Evolutionary conservation across 2,888 invertebrate species (phyloP).

Genomic region (Hydraecia micacea): DNA sequence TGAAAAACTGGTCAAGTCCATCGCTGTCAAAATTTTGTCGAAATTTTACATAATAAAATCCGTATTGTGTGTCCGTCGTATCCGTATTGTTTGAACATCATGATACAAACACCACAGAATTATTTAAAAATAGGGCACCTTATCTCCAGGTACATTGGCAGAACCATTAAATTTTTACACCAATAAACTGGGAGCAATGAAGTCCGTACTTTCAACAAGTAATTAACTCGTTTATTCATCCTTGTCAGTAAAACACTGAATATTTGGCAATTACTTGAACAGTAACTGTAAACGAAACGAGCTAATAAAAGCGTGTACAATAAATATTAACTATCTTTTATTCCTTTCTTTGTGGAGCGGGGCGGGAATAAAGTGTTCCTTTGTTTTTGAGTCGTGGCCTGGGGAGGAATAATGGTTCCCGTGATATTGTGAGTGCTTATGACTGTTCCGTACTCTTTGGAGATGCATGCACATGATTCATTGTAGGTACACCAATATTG

Average conservation of each 20-base stretch:
- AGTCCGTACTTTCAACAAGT: conserved; percentile 54
- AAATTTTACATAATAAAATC: background rate
- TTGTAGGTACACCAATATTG: background rate
- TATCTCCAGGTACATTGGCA: conserved; percentile 19
- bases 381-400: conserved; percentile 28
- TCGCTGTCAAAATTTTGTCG: background rate
- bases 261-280: conserved; percentile 55
- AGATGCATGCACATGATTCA: background rate
- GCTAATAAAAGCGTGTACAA: conserved; percentile 51
- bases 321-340: conserved; percentile 56
- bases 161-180: conserved; percentile 37
- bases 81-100: background rate
- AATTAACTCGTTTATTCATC: conserved; percentile 53
- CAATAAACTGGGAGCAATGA: conserved; percentile 50
- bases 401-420: background rate
- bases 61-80: too few relatives aligned
- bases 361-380: conserved; percentile 22
- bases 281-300: conserved; percentile 43
- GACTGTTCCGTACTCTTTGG: background rate
- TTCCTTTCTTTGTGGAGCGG: conserved; percentile 25
- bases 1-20: accelerated
- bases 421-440: conserved; percentile 9
- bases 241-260: conserved; percentile 52
- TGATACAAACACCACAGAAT: background rate
- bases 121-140: conserved; percentile 19